These are phyloP conservation scores for Ectemnius cavifrons DNA, from an alignment of 2,888 invertebrate species.

Conservation along the genomic window DNA sequence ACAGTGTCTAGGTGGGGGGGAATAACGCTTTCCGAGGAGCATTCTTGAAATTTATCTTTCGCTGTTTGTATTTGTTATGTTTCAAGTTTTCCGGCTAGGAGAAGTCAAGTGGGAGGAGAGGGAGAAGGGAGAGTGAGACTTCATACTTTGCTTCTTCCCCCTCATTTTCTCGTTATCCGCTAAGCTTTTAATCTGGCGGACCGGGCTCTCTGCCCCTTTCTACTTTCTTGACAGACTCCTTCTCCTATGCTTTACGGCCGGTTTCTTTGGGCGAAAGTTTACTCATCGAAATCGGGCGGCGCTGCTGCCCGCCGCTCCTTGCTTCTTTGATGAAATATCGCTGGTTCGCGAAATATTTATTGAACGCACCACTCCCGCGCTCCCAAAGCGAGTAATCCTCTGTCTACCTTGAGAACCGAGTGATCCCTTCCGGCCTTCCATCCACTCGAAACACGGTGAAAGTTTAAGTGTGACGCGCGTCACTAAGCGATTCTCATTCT, in stretches of 20 bases:
- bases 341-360: constrained; percentile 41
- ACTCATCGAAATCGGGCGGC: constrained; percentile 34
- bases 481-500: too few species aligned
- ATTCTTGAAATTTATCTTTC: constrained; percentile 57
- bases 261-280: constrained; percentile 42
- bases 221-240: constrained; percentile 25
- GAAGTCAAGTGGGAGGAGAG: constrained; percentile 5
- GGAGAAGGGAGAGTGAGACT: not conserved
- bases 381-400: constrained; percentile 8
- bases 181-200: not conserved
- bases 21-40: constrained; percentile 3
- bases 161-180: constrained; percentile 47
- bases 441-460: constrained; percentile 55
- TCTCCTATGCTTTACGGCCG: constrained; percentile 47
- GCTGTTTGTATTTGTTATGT: constrained; percentile 58
- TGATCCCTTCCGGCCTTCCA: constrained; percentile 16
- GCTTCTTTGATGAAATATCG: constrained; percentile 54
- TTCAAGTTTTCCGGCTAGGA: constrained; percentile 43
- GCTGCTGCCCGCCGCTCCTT: constrained; percentile 46
- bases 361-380: constrained; percentile 23
- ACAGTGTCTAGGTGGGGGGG: constrained; percentile 6
- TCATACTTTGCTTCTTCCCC: constrained; percentile 30
- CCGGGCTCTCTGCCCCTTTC: constrained; percentile 16
- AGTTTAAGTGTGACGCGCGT: constrained; percentile 10
- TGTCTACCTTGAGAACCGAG: constrained; percentile 7